Evolutionary conservation across 1,140 invertebrate species (phyloP).

Genomic region (Archivesica marissinica): DNA sequence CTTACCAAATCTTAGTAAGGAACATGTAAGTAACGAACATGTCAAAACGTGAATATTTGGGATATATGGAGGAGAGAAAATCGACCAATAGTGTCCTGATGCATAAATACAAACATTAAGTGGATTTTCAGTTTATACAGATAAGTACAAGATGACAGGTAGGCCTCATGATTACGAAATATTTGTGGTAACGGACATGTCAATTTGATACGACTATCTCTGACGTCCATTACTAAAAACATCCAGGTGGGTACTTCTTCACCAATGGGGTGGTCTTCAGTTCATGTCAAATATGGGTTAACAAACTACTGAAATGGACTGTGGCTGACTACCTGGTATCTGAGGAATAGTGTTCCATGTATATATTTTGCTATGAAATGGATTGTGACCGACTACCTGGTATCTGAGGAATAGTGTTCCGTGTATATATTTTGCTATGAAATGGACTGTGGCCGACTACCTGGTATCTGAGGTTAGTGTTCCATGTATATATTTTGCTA

Average conservation of each 20-base stretch:
- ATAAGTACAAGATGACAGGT: not conserved
- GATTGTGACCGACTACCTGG: too few relatives aligned
- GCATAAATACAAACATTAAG: not conserved
- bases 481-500: too few relatives aligned
- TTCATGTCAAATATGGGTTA: not conserved
- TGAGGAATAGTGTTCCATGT: not conserved
- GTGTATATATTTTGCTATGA: too few relatives aligned
- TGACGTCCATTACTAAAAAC: not conserved
- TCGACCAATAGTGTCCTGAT: not conserved
- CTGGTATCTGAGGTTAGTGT: too few relatives aligned
- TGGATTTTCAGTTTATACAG: not conserved
- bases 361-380: not conserved
- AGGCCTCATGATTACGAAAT: not conserved
- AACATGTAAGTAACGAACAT: conserved; percentile 28
- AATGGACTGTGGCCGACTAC: too few relatives aligned
- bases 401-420: too few relatives aligned
- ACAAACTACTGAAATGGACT: not conserved
- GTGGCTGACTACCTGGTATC: not conserved
- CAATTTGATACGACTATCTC: not conserved
- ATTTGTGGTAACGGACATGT: conserved; percentile 10
- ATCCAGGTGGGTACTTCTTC: too few relatives aligned
- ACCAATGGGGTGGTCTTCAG: not conserved
- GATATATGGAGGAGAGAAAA: not conserved
- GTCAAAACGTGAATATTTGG: not conserved
- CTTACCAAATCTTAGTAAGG: not conserved